Percentiles rank a stretch among this genome's conserved stretches.
Evolutionary conservation across 1,140 invertebrate species (phyloP).

Genomic region (Lucilia sericata): DNA sequence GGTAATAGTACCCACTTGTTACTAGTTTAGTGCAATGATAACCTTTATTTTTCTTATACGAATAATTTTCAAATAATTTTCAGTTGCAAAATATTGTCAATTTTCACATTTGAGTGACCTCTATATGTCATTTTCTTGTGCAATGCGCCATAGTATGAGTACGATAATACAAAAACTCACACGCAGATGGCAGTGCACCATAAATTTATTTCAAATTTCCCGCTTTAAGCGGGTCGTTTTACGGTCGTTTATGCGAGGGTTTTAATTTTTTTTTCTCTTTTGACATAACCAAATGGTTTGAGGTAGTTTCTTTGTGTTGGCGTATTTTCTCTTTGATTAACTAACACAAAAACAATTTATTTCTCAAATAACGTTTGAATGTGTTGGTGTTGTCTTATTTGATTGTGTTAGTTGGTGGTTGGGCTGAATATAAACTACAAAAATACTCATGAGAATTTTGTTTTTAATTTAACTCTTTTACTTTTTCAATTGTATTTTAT

Average conservation of each 20-base stretch:
- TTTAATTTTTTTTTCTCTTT: neutral
- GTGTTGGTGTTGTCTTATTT: neutral
- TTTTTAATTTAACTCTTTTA: too few relatives aligned
- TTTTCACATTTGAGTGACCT: neutral
- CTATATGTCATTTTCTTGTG: neutral
- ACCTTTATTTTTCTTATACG: too few relatives aligned
- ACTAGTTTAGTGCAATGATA: too few relatives aligned
- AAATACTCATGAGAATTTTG: too few relatives aligned
- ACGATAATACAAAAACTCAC: neutral
- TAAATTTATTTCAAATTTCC: neutral
- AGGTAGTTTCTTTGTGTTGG: neutral
- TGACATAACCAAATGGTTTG: neutral
- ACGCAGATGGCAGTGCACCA: slow-evolving; percentile 26
- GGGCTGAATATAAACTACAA: too few relatives aligned
- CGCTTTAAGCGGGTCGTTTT: neutral
- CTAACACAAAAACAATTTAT: neutral
- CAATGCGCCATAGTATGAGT: neutral
- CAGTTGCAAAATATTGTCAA: neutral
- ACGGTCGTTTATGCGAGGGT: neutral
- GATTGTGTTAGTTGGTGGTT: neutral
- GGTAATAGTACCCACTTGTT: too few relatives aligned
- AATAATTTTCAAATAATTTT: neutral
- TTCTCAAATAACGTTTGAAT: neutral
- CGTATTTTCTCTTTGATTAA: neutral
- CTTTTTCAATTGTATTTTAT: too few relatives aligned